phyloP scores from a whole-genome alignment of 2,113 vertebrate species.

The Sinocyclocheilus grahami region DNA sequence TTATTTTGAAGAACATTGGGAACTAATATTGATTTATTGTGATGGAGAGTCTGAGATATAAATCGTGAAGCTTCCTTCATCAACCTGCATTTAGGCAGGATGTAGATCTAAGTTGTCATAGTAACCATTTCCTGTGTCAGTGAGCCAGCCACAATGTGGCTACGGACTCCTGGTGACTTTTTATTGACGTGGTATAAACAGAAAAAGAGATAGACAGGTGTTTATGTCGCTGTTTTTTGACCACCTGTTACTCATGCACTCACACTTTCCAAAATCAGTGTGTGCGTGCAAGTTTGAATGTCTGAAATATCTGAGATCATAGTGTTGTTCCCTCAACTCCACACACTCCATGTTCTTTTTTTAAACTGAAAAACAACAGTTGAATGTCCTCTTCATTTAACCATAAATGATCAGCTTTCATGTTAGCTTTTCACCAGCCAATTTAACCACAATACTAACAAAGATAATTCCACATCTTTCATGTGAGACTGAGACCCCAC shows the following conservation, averaged over 20 bases:
- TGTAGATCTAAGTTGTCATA: slow-evolving; percentile 62
- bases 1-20: neutral
- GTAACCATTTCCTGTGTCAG: slow-evolving; percentile 65
- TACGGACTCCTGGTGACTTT: neutral
- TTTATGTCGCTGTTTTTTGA: slow-evolving; percentile 41
- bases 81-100: slow-evolving; percentile 60
- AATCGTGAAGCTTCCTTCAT: slow-evolving; percentile 15
- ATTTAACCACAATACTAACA: neutral
- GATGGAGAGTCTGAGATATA: neutral
- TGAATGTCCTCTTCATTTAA: neutral
- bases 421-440: slow-evolving; percentile 5
- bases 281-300: slow-evolving; percentile 3
- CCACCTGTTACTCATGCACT: slow-evolving; percentile 62
- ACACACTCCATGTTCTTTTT: slow-evolving; percentile 9
- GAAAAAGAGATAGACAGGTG: slow-evolving; percentile 16
- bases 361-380: slow-evolving; percentile 14
- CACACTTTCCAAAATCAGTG: slow-evolving; percentile 17
- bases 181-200: neutral
- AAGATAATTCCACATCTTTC: slow-evolving; percentile 12
- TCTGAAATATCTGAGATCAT: slow-evolving; percentile 7
- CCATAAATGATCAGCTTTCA: slow-evolving; percentile 1
- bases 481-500: neutral
- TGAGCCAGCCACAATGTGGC: slow-evolving; percentile 39
- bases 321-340: neutral
- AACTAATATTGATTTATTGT: neutral